Base-by-base conservation (phyloP, 2,113 vertebrate genomes). In the Marcusenius ussheri region DNA sequence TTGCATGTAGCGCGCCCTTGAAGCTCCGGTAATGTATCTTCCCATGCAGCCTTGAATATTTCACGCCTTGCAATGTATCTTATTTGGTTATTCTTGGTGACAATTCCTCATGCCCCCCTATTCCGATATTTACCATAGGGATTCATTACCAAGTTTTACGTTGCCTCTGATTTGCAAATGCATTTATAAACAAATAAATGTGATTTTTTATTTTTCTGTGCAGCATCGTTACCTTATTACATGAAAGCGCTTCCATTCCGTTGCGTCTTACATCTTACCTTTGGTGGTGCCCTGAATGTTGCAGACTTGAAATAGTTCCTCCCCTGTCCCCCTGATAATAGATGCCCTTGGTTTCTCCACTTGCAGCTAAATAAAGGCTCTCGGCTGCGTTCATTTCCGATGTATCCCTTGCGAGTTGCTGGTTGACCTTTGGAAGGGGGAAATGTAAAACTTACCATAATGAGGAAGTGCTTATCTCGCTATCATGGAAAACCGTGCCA, bases 321-420 rank as follows among this genome's bases (percentile, higher is more conserved):
- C 87, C 88, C 88, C 51, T 83, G 45, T 89, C 91, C 91, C 51
- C 74, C 5, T 80, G 88, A 85, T 91, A 91, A 91, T 83, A 70
- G 49, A 89, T 87, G 91, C 84, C 91, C 90, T 92, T 92, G 90
- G 90, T 90, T 90, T 85, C 87, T 90, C 88, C 90, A 84, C 58
- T 89, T 83, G 35, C 89, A 90, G 46, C 88, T 85, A 90, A 88
- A 84, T 24, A 89, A 90, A 90, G 91, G 49, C 88, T 90, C 88
- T 91, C 70, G 87, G 56, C 66, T 51, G 51, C 90, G 89, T 90
- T 89, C 89, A 91, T 87, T 87, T 92, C 46, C 90, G 88, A 46
- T 11, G 56, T 5, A 15, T 90, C 89, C 89, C 92, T 53, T 53
- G 87, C 83, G 91, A 39, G 70, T 89, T 89, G 86, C 49, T 86